phyloP scores from a whole-genome alignment of 2,797 vertebrate species.

The Rhynchonycteris naso region DNA sequence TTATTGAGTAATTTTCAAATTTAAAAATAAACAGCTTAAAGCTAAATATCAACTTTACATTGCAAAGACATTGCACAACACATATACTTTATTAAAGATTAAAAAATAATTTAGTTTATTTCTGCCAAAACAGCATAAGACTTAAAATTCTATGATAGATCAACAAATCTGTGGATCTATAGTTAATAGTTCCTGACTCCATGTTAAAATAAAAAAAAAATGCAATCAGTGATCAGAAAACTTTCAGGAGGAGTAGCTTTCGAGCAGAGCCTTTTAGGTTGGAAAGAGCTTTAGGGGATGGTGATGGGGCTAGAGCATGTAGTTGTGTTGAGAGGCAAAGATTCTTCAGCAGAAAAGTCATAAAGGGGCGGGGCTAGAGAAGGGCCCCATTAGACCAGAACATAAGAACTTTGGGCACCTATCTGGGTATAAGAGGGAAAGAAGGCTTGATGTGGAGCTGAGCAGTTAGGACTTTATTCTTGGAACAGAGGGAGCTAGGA shows the following conservation, averaged over 20 bases:
- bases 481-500: background rate
- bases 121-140: background rate
- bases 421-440: too few relatives aligned
- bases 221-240: conserved; percentile 9
- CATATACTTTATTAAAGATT: conserved; percentile 4
- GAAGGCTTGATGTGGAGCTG: background rate
- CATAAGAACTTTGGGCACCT: background rate
- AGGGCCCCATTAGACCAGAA: background rate
- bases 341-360: background rate
- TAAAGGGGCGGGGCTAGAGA: background rate
- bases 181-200: background rate
- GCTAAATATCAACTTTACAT: background rate
- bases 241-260: background rate
- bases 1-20: conserved; percentile 39
- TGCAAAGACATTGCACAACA: background rate
- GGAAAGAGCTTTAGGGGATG: background rate
- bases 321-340: background rate
- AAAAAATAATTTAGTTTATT: background rate
- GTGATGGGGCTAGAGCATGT: background rate
- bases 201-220: conserved; percentile 11
- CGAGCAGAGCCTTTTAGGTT: background rate
- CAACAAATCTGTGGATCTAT: background rate
- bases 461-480: conserved; percentile 8
- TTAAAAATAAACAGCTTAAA: conserved; percentile 44
- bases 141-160: conserved; percentile 36